Conservation (phyloP, 1,140 invertebrate genomes). For the Drosophila quadrilineata region DNA sequence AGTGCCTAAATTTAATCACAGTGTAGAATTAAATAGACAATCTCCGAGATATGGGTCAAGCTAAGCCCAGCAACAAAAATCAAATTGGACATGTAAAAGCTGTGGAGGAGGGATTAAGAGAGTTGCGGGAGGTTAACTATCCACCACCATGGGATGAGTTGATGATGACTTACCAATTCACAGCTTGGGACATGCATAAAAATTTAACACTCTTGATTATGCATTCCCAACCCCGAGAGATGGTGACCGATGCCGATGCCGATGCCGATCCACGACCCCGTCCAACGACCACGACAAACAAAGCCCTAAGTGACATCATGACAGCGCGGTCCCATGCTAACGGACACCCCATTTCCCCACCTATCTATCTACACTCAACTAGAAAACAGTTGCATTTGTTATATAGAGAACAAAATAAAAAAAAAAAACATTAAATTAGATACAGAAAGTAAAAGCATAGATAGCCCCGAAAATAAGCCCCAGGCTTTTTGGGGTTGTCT, state of each 20-base stretch:
- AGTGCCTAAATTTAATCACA: too few relatives aligned
- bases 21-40: neutral
- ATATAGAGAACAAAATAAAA: neutral
- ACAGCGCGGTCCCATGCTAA: too few relatives aligned
- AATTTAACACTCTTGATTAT: constrained; percentile 44
- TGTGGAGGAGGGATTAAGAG: neutral
- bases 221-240: constrained; percentile 65
- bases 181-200: constrained; percentile 48
- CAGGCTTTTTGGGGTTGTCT: constrained; percentile 56
- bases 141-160: constrained; percentile 48
- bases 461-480: constrained; percentile 50
- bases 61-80: constrained; percentile 29
- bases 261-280: neutral
- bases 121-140: neutral
- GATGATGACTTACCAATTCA: constrained; percentile 25
- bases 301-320: constrained; percentile 59
- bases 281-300: constrained; percentile 20
- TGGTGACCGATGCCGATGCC: too few relatives aligned
- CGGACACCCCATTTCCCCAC: neutral
- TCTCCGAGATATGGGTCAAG: constrained; percentile 31
- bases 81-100: constrained; percentile 13
- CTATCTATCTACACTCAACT: constrained; percentile 13
- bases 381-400: constrained; percentile 62
- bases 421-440: constrained; percentile 45
- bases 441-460: constrained; percentile 59